Evolutionary conservation across 2,888 invertebrate genomes (phyloP).

Genomic region (Pecten maximus): DNA sequence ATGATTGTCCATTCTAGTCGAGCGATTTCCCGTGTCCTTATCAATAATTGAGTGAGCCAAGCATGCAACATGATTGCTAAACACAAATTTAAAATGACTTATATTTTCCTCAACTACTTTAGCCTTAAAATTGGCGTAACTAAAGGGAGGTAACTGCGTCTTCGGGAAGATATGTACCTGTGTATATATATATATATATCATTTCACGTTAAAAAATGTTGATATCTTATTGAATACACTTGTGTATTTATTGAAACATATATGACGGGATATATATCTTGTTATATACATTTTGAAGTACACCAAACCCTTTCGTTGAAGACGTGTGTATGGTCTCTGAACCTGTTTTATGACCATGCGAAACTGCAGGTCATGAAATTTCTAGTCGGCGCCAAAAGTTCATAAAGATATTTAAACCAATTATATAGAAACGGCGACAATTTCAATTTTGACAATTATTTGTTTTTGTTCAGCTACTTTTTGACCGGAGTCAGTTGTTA

Average conservation of each 20-base stretch:
- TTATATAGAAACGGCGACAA: neutral
- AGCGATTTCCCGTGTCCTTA: neutral
- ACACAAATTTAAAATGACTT: constrained; percentile 10
- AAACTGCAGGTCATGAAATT: neutral
- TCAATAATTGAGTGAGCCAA: neutral
- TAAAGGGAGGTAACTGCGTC: neutral
- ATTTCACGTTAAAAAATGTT: too few relatives aligned
- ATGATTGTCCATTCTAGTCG: constrained; percentile 2
- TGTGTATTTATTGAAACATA: too few relatives aligned
- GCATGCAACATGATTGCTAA: constrained; percentile 28
- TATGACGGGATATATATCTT: too few relatives aligned
- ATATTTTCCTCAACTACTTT: too few relatives aligned
- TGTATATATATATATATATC: too few relatives aligned
- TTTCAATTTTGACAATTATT: neutral
- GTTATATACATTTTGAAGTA: too few relatives aligned
- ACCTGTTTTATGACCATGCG: neutral
- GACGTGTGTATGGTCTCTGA: too few relatives aligned
- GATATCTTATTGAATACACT: too few relatives aligned
- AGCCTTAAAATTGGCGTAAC: neutral
- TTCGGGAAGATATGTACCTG: neutral
- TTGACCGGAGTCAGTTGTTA: neutral
- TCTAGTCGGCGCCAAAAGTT: neutral
- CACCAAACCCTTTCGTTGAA: too few relatives aligned
- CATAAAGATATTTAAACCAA: neutral
- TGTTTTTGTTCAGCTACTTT: constrained; percentile 22